Evolutionary conservation across 1,140 invertebrate species (phyloP), one percentile per base, ranked within the genome.

Genomic region (Drosophila micromelanica): DNA sequence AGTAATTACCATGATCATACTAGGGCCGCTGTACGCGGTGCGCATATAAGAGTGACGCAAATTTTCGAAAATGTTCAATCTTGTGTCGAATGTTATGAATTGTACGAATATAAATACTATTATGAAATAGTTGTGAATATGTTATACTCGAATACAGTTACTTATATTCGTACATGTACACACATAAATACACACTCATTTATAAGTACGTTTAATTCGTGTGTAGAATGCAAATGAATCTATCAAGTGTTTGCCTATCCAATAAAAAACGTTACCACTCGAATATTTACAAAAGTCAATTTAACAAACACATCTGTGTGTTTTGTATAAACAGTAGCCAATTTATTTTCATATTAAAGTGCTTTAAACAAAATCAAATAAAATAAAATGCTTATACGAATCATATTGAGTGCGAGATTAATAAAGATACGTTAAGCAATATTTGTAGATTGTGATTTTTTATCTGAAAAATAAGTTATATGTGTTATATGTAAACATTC

Each of bases 1-100:
- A 73, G 64, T 73, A 68, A 78, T 78, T 76, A 55, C 12, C 15
- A 40, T 48, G 27, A 51, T 38, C 15, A 27, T 45, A 38, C 32
- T 35, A 61, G 48, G 46, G 11, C 30, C 17, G 6, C 9, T 51
- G 37, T 43, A 15, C 23, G 27, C 56, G 30, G 13, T 57, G 52
- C 56, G 52, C 37, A 42, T 46, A 37, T 48, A 32, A 38, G 7
- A 59, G 45, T 45, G 13, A 55, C 5, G n/a, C 51, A 23, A 54
- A 73, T 59, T 52, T 13, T 23, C 12, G 2, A 13, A 62, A 55
- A 27, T 63, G 37, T 13, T 45, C 4, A 17, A 45, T 46, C 37
- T 71, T n/a, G 35, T 9, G 13, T 27, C 27, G 42, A 46, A 60
- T 37, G n/a, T 5, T 51, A 11, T 27, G 9, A 13, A 42, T 11